These are phyloP conservation scores for Paedocypris sp. DNA, from an alignment of 2,113 vertebrate species.

Conservation along the genomic window DNA sequence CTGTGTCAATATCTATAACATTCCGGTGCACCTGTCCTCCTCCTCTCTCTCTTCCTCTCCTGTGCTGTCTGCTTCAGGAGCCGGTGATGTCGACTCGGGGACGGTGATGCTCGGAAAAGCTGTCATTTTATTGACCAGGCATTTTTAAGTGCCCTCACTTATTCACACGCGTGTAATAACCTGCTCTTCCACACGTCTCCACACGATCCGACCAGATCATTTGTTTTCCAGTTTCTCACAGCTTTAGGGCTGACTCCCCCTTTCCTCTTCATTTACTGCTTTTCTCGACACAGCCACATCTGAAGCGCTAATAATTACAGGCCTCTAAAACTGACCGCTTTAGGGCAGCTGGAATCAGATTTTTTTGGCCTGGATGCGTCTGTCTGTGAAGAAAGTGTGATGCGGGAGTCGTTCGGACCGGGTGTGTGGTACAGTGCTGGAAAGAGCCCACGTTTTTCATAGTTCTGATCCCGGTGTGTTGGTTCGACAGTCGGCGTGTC, in stretches of 20 bases:
- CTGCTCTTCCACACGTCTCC: conserved; percentile 17
- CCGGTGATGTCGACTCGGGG: neutral
- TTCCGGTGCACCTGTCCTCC: neutral
- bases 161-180: neutral
- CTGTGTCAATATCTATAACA: conserved; percentile 1
- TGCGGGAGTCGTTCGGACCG: conserved; percentile 23
- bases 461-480: conserved; percentile 45
- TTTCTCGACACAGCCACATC: conserved; percentile 73
- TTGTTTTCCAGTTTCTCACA: conserved; percentile 86
- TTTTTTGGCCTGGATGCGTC: conserved; percentile 53
- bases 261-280: conserved; percentile 71
- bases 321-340: conserved; percentile 71
- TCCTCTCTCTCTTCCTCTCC: neutral
- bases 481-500: conserved; percentile 39
- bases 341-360: conserved; percentile 69
- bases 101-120: neutral
- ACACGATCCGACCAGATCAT: conserved; percentile 56
- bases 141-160: neutral
- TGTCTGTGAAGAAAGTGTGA: conserved; percentile 35
- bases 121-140: neutral
- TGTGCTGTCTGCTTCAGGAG: neutral
- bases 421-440: conserved; percentile 26
- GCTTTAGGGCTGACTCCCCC: conserved; percentile 72
- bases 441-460: conserved; percentile 23
- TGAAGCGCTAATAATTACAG: conserved; percentile 79